phyloP scores from a whole-genome alignment of 2,888 invertebrate species.

The Lamellibrachia satsuma region DNA sequence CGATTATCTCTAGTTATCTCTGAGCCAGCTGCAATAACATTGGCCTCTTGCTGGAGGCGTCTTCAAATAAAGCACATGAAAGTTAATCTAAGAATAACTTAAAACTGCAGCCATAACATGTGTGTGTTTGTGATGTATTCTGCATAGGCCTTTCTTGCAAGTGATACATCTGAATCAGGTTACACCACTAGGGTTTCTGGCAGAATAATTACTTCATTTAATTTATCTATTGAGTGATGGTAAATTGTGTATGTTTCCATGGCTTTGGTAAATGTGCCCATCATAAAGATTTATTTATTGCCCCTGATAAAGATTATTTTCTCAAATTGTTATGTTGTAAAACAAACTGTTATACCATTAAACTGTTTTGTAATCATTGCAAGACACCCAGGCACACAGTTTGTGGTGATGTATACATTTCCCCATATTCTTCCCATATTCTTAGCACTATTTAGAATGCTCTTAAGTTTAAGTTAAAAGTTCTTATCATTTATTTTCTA shows the following conservation, averaged over 20 bases:
- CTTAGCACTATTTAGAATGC: neutral
- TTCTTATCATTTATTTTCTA: neutral
- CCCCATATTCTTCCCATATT: neutral
- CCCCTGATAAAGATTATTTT: neutral
- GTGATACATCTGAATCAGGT: neutral
- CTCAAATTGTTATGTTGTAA: neutral
- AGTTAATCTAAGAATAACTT: neutral
- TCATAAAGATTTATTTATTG: neutral
- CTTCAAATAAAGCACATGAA: neutral
- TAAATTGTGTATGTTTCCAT: neutral
- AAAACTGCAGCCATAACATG: neutral
- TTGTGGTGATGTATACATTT: neutral
- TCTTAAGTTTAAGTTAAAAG: neutral
- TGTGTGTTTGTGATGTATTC: constrained; percentile 4
- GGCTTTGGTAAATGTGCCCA: neutral
- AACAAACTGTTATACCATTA: neutral
- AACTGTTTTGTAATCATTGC: neutral
- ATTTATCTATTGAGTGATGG: neutral
- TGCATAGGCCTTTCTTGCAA: neutral
- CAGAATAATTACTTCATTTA: neutral
- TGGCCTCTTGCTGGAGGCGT: neutral
- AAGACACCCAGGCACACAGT: neutral
- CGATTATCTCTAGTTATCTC: neutral
- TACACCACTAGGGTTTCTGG: neutral
- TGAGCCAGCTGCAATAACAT: neutral